Evolutionary conservation across 2,113 vertebrate species (phyloP).

Genomic region (Lucifuga dentata): DNA sequence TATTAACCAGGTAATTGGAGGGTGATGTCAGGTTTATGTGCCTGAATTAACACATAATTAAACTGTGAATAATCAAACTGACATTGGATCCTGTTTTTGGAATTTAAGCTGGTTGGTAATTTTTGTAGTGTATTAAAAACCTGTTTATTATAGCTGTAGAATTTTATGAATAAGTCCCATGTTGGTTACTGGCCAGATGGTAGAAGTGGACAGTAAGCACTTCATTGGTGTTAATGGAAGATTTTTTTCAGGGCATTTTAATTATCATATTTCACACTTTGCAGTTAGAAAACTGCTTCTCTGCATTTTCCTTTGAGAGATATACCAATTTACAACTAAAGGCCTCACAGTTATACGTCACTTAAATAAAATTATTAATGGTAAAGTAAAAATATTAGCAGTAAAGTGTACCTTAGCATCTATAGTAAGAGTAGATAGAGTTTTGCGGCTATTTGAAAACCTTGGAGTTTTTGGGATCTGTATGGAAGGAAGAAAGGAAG

Average conservation of each 20-base stretch:
- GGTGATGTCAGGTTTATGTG: conserved; percentile 33
- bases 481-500: too few relatives aligned
- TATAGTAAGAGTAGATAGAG: too few relatives aligned
- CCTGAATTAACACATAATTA: conserved; percentile 57
- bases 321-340: conserved; percentile 25
- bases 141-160: conserved; percentile 22
- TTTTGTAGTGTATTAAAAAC: conserved; percentile 31
- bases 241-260: conserved; percentile 24
- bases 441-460: too few relatives aligned
- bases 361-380: too few relatives aligned
- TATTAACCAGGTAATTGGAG: conserved; percentile 54
- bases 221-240: conserved; percentile 35
- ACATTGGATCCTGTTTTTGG: conserved; percentile 32
- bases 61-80: conserved; percentile 48
- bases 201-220: conserved; percentile 37
- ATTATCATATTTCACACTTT: conserved; percentile 35
- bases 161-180: conserved; percentile 37
- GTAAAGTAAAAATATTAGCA: too few relatives aligned
- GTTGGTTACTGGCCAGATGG: conserved; percentile 53
- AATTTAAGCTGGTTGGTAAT: conserved; percentile 23
- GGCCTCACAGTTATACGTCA: too few relatives aligned
- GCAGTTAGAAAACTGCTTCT: conserved; percentile 29
- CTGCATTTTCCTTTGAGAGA: conserved; percentile 22
- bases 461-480: too few relatives aligned
- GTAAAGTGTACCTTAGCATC: too few relatives aligned